phyloP scores from a whole-genome alignment of 2,113 vertebrate species.

The Notarius quadriscutis region DNA sequence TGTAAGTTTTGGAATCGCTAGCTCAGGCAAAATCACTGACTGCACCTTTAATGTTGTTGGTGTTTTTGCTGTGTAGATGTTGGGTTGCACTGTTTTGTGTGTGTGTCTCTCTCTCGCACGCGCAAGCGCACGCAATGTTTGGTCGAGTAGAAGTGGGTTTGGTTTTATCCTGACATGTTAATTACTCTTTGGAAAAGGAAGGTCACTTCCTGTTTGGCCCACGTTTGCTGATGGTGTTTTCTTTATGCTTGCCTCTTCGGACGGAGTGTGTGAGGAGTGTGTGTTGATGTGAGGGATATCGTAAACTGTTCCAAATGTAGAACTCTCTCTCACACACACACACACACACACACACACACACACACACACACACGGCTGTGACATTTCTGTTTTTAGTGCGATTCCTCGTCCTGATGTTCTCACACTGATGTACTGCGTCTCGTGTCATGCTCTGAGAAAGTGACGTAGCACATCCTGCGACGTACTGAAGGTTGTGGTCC shows the following conservation, averaged over 20 bases:
- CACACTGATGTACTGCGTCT: neutral
- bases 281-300: neutral
- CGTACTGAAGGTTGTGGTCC: neutral
- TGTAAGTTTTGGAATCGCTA: neutral
- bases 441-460: neutral
- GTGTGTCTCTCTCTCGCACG: too few relatives aligned
- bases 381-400: neutral
- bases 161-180: conserved; percentile 26
- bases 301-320: neutral
- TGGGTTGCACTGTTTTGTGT: neutral
- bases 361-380: neutral
- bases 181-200: conserved; percentile 40
- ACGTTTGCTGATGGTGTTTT: conserved; percentile 4
- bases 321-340: neutral
- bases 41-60: neutral
- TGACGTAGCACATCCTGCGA: neutral
- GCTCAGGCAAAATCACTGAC: neutral
- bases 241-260: neutral
- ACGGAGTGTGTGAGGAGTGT: conserved; percentile 2
- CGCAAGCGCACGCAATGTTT: neutral
- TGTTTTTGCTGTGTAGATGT: neutral
- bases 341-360: neutral
- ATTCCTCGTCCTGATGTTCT: neutral
- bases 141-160: neutral
- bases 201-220: conserved; percentile 43